These are phyloP conservation scores for Cephalopterus ornatus DNA, from an alignment of 2,113 vertebrate species.

Conservation along the genomic window DNA sequence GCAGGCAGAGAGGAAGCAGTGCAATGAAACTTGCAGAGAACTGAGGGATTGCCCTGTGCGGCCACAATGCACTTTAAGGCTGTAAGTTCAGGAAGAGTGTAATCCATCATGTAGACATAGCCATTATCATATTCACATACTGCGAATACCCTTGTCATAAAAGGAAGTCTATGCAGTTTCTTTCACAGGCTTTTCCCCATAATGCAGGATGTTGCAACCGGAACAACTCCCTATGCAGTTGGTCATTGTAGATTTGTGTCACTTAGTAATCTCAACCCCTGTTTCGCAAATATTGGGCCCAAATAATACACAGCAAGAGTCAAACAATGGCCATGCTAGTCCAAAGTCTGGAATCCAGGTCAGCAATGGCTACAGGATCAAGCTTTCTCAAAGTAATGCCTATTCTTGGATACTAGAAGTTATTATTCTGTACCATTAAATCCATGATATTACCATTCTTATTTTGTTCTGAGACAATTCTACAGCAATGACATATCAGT, in stretches of 20 bases:
- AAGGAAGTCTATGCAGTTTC: not conserved
- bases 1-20: not conserved
- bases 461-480: not conserved
- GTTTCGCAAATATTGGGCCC: not conserved
- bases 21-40: not conserved
- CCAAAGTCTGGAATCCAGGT: not conserved
- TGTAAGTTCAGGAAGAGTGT: not conserved
- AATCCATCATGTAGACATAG: not conserved
- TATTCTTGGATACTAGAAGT: not conserved
- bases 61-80: not conserved
- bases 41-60: not conserved
- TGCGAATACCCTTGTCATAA: not conserved
- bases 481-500: not conserved
- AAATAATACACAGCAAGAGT: not conserved
- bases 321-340: not conserved
- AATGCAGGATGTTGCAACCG: not conserved
- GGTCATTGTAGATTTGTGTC: not conserved
- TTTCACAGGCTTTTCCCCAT: not conserved
- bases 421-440: not conserved
- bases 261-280: not conserved
- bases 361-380: not conserved
- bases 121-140: not conserved
- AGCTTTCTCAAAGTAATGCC: not conserved
- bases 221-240: not conserved
- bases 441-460: not conserved